Base-by-base conservation (phyloP, 2,888 invertebrate genomes). In the Drosophila fungiperda region DNA sequence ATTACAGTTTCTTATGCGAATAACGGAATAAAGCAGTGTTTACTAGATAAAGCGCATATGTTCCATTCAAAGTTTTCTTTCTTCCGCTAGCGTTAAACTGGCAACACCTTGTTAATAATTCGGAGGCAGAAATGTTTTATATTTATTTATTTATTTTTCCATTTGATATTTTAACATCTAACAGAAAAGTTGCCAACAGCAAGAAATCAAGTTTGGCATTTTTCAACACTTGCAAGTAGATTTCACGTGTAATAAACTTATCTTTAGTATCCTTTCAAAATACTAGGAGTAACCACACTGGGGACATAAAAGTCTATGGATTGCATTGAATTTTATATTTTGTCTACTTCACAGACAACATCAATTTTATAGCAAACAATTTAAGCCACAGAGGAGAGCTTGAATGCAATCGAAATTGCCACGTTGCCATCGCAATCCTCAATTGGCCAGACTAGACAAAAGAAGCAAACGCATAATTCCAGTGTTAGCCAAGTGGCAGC, bases 401-500 rank as follows among this genome's bases (percentile, higher is more conserved):
- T 26, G 42, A 36, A 29, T 54, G 67, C 38, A 45, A 66, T 63
- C 35, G 73, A 32, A 45, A 66, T 63, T 26, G 54, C 36, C 26
- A 32, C 11, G 50, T 60, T 57, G 50, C 35, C 54, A 66, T 15
- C 49, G 49, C 58, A 26, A 70, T 57, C 62, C 59, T 49, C 71
- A 61, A 62, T 75, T 70, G 42, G 38, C 48, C 45, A 45, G 54
- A 38, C 29, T 57, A 78, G 45, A 68, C 68, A 78, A 68, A 67
- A 50, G 71, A 64, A 32, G n/a, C 7, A 20, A 66, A 71, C 74
- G 70, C 83, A 80, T 74, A 76, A 71, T 77, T 74, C 77, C 69
- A 77, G 74, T 71, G 72, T 70, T 74, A 81, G 54, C 54, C 63
- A 64, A 87, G 79, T 72, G 68, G 54, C 60, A 67, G 57, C 68